A percentile compares a stretch with the other conserved stretches of the same genome.
Conservation (phyloP, 2,888 invertebrate species). For the Drosophila neotestacea region DNA sequence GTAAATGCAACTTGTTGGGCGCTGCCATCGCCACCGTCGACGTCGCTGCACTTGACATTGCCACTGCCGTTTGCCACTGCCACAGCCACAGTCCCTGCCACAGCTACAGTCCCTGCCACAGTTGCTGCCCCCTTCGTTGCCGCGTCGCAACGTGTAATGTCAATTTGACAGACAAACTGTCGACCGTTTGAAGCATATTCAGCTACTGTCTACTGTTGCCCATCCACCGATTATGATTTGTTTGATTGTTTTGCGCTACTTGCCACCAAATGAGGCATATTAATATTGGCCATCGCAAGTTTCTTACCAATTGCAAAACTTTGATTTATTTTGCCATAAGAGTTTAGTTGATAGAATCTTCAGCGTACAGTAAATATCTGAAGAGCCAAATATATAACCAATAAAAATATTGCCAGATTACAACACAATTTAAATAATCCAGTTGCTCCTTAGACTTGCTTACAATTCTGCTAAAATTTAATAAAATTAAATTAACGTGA, state of each 20-base stretch:
- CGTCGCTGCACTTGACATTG: constrained; percentile 59
- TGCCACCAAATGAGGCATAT: constrained; percentile 22
- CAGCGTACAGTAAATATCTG: too few species aligned
- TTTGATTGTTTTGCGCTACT: constrained; percentile 60
- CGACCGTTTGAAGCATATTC: constrained; percentile 77
- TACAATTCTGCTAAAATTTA: too few species aligned
- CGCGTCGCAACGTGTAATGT: constrained; percentile 69
- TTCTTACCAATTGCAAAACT: too few species aligned
- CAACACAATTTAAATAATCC: too few species aligned
- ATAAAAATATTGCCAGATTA: too few species aligned
- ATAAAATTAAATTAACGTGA: too few species aligned
- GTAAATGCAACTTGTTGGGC: constrained; percentile 77
- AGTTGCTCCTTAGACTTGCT: too few species aligned
- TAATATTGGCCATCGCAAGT: neutral
- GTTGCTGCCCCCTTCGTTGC: constrained; percentile 15
- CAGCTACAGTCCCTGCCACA: neutral
- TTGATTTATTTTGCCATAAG: too few species aligned
- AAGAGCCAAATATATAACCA: neutral
- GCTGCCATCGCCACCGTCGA: constrained; percentile 53
- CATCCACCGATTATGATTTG: constrained; percentile 73
- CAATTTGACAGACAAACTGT: constrained; percentile 81
- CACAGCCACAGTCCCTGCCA: constrained; percentile 23
- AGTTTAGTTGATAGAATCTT: too few species aligned
- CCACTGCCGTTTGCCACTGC: constrained; percentile 24
- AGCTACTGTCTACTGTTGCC: constrained; percentile 74